Evolutionary conservation across 2,113 vertebrate genomes (phyloP).

Genomic region (Clarias macrocephalus): DNA sequence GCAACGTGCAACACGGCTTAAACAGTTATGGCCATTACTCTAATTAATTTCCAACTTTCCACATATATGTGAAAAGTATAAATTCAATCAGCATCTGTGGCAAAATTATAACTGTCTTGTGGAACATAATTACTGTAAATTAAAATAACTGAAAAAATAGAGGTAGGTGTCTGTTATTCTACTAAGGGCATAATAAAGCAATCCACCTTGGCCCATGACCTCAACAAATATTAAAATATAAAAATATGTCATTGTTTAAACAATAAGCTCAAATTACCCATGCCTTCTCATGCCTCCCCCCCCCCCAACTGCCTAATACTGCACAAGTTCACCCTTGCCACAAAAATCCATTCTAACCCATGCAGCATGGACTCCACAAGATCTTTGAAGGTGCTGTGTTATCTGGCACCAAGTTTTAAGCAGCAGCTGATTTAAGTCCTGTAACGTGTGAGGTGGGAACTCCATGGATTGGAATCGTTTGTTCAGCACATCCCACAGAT

Average conservation of each 20-base stretch:
- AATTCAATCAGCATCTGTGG: not conserved
- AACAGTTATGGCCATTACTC: not conserved
- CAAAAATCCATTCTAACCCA: too few relatives aligned
- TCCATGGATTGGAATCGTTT: too few relatives aligned
- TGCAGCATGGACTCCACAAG: too few relatives aligned
- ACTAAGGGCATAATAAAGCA: not conserved
- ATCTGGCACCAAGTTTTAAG: too few relatives aligned
- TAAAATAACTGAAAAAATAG: not conserved
- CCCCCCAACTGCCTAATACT: too few relatives aligned
- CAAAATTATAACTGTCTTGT: not conserved
- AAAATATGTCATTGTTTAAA: not conserved
- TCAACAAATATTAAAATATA: not conserved
- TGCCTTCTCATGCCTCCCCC: too few relatives aligned
- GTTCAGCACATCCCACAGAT: too few relatives aligned
- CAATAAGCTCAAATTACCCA: not conserved
- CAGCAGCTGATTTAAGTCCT: too few relatives aligned
- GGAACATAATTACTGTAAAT: not conserved
- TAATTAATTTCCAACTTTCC: not conserved
- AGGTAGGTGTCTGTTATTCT: not conserved
- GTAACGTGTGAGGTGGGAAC: too few relatives aligned
- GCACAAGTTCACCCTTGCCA: too few relatives aligned
- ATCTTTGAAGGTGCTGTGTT: too few relatives aligned
- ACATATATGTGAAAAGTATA: not conserved
- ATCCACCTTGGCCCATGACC: not conserved
- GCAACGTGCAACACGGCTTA: not conserved